Conservation (phyloP, 2,113 vertebrate species). For the Nymphicus hollandicus region DNA sequence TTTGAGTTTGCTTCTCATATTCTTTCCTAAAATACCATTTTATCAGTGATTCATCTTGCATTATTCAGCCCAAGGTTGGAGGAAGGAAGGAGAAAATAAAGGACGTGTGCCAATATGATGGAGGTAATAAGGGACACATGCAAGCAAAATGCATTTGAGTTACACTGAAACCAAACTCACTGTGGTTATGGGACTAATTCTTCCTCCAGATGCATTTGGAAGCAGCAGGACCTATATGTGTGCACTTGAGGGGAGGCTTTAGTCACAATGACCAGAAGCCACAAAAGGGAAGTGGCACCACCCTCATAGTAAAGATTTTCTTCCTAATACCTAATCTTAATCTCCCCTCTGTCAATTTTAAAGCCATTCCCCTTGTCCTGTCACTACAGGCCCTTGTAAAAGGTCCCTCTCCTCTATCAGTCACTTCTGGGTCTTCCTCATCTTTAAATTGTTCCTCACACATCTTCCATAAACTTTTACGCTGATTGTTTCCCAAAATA, state of each 20-base stretch:
- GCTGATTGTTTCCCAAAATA: neutral
- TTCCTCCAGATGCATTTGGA: neutral
- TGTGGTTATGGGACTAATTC: neutral
- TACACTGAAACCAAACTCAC: neutral
- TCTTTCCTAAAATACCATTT: slow-evolving; percentile 7
- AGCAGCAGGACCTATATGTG: neutral
- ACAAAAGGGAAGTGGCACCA: neutral
- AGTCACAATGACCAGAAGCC: neutral
- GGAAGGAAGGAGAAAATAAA: neutral
- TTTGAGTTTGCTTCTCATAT: neutral
- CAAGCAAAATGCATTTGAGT: neutral
- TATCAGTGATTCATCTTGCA: neutral
- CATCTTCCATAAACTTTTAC: neutral
- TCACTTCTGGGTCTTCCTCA: neutral
- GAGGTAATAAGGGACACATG: neutral
- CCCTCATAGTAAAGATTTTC: neutral
- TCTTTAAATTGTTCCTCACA: neutral
- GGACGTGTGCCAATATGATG: neutral
- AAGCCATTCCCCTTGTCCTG: neutral
- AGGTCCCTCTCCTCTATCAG: neutral
- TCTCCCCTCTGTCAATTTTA: neutral
- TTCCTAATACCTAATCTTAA: neutral
- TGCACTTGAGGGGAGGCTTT: neutral
- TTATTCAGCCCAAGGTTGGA: neutral
- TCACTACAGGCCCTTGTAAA: neutral